phyloP scores from a whole-genome alignment of 2,888 invertebrate genomes.

The Amiota minor region DNA sequence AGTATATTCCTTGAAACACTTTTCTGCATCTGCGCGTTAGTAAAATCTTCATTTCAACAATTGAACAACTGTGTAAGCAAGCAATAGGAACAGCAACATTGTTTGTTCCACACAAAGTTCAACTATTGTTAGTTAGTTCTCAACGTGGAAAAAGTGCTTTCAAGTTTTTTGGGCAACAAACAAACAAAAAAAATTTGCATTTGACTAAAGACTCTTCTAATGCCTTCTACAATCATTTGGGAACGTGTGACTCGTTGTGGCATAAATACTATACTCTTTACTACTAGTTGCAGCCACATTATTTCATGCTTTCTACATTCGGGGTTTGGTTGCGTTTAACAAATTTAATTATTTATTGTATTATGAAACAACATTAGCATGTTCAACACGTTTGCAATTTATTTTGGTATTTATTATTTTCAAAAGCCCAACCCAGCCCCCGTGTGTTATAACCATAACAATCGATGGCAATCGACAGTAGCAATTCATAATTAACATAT shows the following conservation, averaged over 20 bases:
- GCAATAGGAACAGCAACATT: too few species aligned
- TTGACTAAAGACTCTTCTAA: background rate
- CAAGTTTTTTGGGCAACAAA: constrained; percentile 13
- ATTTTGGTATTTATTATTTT: constrained; percentile 4
- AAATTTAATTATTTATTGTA: background rate
- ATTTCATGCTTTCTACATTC: too few species aligned
- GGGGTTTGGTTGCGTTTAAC: too few species aligned
- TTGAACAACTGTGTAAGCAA: background rate
- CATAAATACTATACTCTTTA: background rate
- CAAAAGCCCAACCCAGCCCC: background rate
- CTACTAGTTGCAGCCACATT: background rate
- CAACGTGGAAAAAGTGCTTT: background rate
- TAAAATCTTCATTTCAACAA: background rate
- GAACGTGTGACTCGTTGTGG: constrained; percentile 18
- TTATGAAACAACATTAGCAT: background rate
- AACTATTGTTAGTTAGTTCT: constrained; percentile 12
- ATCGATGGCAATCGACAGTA: background rate
- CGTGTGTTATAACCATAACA: background rate
- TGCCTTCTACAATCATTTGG: background rate
- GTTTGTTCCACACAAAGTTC: background rate
- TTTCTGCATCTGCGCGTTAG: background rate
- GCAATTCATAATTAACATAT: constrained; percentile 9
- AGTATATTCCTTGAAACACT: background rate
- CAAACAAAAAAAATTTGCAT: constrained; percentile 6
- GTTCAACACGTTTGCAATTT: constrained; percentile 13